Percentiles rank a stretch among this genome's conserved stretches.
Evolutionary conservation across 2,113 vertebrate species (phyloP).

Genomic region (Mastomys natalensis): DNA sequence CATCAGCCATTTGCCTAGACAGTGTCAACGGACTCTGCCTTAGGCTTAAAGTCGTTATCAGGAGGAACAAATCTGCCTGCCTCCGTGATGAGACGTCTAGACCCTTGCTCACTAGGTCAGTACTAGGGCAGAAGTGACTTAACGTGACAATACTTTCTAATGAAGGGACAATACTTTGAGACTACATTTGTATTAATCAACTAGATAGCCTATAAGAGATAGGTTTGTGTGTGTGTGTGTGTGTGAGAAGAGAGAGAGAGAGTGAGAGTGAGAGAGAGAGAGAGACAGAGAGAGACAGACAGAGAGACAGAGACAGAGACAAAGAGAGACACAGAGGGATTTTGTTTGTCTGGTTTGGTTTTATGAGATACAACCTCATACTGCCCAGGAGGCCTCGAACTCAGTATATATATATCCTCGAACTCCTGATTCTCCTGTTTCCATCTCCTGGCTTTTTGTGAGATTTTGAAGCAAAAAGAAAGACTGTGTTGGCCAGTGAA

Average conservation of each 20-base stretch:
- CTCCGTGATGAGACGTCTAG: neutral
- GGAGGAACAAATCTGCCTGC: neutral
- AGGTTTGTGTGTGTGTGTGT: neutral
- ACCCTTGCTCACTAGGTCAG: neutral
- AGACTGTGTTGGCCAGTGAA: neutral
- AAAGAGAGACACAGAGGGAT: too few relatives aligned
- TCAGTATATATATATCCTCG: neutral
- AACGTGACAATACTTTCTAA: neutral
- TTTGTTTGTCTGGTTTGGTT: neutral
- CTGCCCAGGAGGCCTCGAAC: neutral
- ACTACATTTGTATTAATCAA: neutral
- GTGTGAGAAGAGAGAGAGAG: too few relatives aligned
- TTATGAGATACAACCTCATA: neutral
- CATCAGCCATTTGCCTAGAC: neutral
- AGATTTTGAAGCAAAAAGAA: constrained; percentile 17
- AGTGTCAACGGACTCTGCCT: neutral
- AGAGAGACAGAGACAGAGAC: too few relatives aligned
- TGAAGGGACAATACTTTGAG: neutral
- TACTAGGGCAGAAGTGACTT: neutral
- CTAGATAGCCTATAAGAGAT: constrained; percentile 3
- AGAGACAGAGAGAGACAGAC: too few relatives aligned
- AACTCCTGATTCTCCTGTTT: neutral
- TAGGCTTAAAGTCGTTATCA: neutral
- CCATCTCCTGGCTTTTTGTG: neutral
- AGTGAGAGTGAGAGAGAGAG: too few relatives aligned